Base-by-base conservation (phyloP, 2,113 vertebrate species). In the Macrotus californicus region DNA sequence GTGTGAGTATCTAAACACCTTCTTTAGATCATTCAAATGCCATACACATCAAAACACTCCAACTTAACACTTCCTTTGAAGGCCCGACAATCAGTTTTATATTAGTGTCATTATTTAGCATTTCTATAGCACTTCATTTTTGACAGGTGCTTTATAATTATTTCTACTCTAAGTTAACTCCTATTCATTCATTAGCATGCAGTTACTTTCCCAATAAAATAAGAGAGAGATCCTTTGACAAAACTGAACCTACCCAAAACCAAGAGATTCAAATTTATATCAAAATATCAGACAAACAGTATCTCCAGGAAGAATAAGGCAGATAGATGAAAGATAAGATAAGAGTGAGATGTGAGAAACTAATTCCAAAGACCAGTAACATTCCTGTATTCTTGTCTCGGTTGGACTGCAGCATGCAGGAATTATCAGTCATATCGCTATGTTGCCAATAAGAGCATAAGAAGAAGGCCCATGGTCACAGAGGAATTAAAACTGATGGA, bases 61-160 rank as follows among this genome's bases (percentile, higher is more conserved):
- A 94, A 93, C 91, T 93, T 91, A 89, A 94, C 70, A 96, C 92
- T 97, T 97, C 97, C 97, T 97, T 97, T 96, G 94, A 97, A 97
- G 97, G 96, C 89, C 97, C 41, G 83, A 97, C 97, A 97, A 96
- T 97, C 95, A 93, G 95, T 91, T 96, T 95, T 96, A 93, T 88
- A 94, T 83, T 93, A 97, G 87, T 96, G 87, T 97, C 95, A 96
- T 96, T 97, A 97, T 97, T 97, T 96, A 97, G 91, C 96, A 97
- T 97, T 97, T 97, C 95, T 96, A 97, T 97, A 97, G 93, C 96
- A 97, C 97, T 97, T 97, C 95, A 97, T 93, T 97, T 94, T 96
- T 96, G 95, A 94, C 95, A 96, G 96, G 96, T 97, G 87, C 89
- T 92, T 97, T 96, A 84, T 96, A 97, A 97, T 97, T 95, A 97